phyloP scores from a whole-genome alignment of 2,888 invertebrate species.

The Barypeithes pellucidus region DNA sequence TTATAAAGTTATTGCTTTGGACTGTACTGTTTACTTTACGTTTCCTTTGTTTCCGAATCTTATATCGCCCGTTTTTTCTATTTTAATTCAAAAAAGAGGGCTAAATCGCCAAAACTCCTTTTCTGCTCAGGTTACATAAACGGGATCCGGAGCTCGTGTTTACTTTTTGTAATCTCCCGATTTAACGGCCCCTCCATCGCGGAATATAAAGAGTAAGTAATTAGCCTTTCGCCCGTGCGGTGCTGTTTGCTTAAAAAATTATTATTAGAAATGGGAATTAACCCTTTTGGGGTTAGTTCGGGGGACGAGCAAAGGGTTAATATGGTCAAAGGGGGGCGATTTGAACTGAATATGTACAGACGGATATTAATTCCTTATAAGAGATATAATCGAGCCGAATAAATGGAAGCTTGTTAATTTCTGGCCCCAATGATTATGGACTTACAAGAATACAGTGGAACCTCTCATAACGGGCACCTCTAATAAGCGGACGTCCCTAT shows the following conservation, averaged over 20 bases:
- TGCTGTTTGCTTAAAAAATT: constrained; percentile 46
- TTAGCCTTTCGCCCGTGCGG: constrained; percentile 36
- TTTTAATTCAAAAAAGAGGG: background rate
- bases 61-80: background rate
- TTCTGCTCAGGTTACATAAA: constrained; percentile 26
- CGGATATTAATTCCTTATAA: too few relatives aligned
- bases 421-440: too few relatives aligned
- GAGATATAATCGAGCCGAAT: too few relatives aligned
- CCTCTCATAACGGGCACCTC: too few relatives aligned
- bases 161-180: constrained; percentile 47
- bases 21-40: too few relatives aligned
- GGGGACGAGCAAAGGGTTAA: constrained; percentile 17
- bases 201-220: constrained; percentile 49
- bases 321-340: constrained; percentile 7
- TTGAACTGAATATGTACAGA: background rate
- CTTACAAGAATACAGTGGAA: too few relatives aligned
- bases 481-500: too few relatives aligned
- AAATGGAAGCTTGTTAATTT: too few relatives aligned
- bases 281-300: constrained; percentile 43
- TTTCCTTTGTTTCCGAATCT: too few relatives aligned
- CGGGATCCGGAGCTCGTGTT: constrained; percentile 30
- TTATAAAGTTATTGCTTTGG: too few relatives aligned
- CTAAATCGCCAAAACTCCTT: constrained; percentile 11
- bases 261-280: constrained; percentile 47
- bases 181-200: constrained; percentile 29